phyloP scores from a whole-genome alignment of 2,113 vertebrate genomes.

The Thermophis baileyi region DNA sequence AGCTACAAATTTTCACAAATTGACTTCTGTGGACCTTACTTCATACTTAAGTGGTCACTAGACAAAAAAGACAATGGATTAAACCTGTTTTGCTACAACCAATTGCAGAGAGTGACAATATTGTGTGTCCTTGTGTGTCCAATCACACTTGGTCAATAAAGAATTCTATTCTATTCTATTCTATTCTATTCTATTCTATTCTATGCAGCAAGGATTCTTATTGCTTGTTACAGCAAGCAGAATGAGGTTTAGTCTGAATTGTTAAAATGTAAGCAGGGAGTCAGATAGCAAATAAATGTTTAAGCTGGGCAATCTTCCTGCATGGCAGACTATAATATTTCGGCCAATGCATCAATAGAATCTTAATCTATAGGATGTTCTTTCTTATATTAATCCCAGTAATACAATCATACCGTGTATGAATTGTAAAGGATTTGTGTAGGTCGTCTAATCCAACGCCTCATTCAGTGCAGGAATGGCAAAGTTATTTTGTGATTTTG shows the following conservation, averaged over 20 bases:
- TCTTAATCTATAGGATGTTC: not conserved
- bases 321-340: not conserved
- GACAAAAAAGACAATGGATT: not conserved
- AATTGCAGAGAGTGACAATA: not conserved
- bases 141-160: too few species aligned
- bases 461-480: not conserved
- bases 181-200: too few species aligned
- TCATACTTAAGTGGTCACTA: too few species aligned
- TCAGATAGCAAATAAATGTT: not conserved
- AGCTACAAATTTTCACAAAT: too few species aligned
- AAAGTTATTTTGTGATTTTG: not conserved
- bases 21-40: too few species aligned
- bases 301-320: not conserved
- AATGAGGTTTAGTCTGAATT: not conserved
- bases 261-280: not conserved
- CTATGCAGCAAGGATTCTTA: not conserved
- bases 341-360: not conserved
- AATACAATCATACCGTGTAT: not conserved
- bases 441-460: not conserved
- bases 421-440: not conserved
- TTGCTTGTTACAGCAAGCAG: not conserved
- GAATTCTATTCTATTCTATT: too few species aligned
- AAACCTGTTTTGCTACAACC: not conserved
- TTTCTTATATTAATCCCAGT: not conserved
- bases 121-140: not conserved